Evolutionary conservation across 2,888 invertebrate genomes (phyloP), one percentile per base, ranked within the genome.

Genomic region (Caenorhabditis japonica): DNA sequence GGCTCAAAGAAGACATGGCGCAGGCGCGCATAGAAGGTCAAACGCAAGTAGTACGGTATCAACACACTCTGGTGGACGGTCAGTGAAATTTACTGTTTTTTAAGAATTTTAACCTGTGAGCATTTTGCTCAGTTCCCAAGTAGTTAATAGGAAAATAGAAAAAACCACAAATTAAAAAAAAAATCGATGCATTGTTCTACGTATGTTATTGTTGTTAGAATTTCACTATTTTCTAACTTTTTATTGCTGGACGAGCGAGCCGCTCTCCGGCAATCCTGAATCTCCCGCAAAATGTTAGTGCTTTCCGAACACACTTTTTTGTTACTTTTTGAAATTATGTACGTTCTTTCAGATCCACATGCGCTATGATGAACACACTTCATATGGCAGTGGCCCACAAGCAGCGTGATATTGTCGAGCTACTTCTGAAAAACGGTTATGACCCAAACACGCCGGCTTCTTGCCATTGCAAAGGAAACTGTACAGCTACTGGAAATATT

Each of bases 371-470:
- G 79, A 85, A 85, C 83, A 90, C 91, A 38, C 87, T 91, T 21
- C 91, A 91, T 87, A 87, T 90, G 80, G 91, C 91, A n/a, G 90
- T 91, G 51, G 90, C 90, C 75, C 89, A 90, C 84, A 90, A 90
- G 52, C 90, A 91, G 17, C 86, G 90, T 34, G 86, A 87, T 47
- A 86, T 87, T 46, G 85, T 82, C 5, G 87, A 87, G 49, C 88
- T 91, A 25, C 88, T 91, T 41, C 89, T 91, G 46, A 90, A 90
- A 53, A 81, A 70, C 38, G 84, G 84, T 8, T 86, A 86, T 58
- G 91, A 91, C 79, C 91, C 91, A 2, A 91, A 91, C 85, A 89
- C 90, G 68, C 89, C 90, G 1, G 90, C 90, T 0, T 80, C 88
- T n/a, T 86, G 86, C 64, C 81, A 82, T 51, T 86, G 86, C 70